Evolutionary conservation across 1,140 invertebrate genomes (phyloP).

Genomic region (Alviniconcha marisindica): DNA sequence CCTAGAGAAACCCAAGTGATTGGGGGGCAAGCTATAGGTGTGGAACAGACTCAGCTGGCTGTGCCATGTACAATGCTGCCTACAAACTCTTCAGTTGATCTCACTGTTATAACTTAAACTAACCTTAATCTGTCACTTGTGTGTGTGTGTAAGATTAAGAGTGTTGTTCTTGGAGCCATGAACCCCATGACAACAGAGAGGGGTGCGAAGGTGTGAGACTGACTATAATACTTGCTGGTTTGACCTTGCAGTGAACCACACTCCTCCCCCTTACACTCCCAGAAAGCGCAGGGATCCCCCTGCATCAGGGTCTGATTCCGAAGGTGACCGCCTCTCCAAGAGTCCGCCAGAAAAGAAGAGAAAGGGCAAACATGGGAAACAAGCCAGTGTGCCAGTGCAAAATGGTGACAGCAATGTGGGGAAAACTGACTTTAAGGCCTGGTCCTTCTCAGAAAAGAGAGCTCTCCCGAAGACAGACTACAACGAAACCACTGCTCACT

Average conservation of each 20-base stretch:
- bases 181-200: no score
- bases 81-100: no score
- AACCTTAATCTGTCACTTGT: no score
- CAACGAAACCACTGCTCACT: slow-evolving; percentile 77
- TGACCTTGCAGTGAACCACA: neutral
- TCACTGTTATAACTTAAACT: no score
- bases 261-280: neutral
- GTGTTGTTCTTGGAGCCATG: no score
- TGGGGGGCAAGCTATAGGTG: slow-evolving; percentile 26
- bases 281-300: slow-evolving; percentile 34
- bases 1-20: neutral
- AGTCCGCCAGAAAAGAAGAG: slow-evolving; percentile 36
- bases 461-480: slow-evolving; percentile 68
- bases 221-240: no score
- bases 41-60: slow-evolving; percentile 4
- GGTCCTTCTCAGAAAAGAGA: slow-evolving; percentile 65
- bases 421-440: slow-evolving; percentile 43
- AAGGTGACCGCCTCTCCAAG: slow-evolving; percentile 41
- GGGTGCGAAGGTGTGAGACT: no score
- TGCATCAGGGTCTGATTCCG: slow-evolving; percentile 45
- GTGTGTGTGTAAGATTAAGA: no score
- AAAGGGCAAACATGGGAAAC: slow-evolving; percentile 17
- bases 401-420: slow-evolving; percentile 44
- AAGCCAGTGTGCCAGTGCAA: neutral
- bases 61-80: slow-evolving; percentile 26